Evolutionary conservation across 2,113 vertebrate species (phyloP).

Genomic region (Eleginops maclovinus): DNA sequence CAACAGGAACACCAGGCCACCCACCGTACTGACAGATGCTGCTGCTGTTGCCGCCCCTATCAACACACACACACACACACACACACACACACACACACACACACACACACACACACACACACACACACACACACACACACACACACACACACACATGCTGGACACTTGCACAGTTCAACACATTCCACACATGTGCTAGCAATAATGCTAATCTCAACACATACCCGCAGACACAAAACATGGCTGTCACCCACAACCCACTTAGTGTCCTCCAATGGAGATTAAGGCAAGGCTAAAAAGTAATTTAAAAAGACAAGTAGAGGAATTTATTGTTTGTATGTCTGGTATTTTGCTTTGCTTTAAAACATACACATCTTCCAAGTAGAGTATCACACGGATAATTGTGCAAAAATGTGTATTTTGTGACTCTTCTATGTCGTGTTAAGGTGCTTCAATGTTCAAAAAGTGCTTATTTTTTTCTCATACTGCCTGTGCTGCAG

Average conservation of each 20-base stretch:
- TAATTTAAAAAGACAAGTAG: not conserved
- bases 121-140: constrained; percentile 36
- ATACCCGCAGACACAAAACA: not conserved
- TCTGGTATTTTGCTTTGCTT: constrained; percentile 2
- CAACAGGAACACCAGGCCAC: constrained; percentile 81
- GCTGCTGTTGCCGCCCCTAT: constrained; percentile 74
- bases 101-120: constrained; percentile 52
- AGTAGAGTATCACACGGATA: not conserved
- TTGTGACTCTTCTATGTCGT: no score
- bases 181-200: constrained; percentile 39
- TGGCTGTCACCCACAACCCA: not conserved
- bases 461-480: no score
- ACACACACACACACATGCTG: constrained; percentile 49
- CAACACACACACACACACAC: constrained; percentile 54
- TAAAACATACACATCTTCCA: not conserved
- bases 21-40: constrained; percentile 80
- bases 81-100: constrained; percentile 43
- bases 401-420: not conserved
- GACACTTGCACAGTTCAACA: constrained; percentile 44
- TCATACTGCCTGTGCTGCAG: no score
- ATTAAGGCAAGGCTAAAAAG: not conserved
- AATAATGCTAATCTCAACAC: constrained; percentile 15
- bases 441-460: no score
- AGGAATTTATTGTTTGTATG: not conserved
- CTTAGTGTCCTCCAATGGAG: no score